Evolutionary conservation across 2,888 invertebrate genomes (phyloP).

Genomic region (Eristalis intricaria): DNA sequence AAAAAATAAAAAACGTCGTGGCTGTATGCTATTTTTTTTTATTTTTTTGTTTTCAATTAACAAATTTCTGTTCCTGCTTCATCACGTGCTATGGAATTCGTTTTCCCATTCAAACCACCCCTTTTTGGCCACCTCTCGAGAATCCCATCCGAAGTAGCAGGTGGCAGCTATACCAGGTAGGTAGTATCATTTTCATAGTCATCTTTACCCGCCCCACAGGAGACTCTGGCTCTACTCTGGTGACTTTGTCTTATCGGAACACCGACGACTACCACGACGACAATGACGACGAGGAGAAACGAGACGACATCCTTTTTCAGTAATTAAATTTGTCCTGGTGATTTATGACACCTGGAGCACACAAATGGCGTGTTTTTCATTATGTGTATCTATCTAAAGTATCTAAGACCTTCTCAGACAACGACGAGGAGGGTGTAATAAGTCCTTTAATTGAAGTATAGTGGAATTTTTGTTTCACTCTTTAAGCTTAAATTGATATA

Average conservation of each 20-base stretch:
- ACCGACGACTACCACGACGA: background rate
- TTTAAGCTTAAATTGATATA: conserved; percentile 24
- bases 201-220: conserved; percentile 44
- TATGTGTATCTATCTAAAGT: conserved; percentile 64
- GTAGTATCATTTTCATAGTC: conserved; percentile 55
- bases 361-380: conserved; percentile 73
- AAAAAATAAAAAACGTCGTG: no score
- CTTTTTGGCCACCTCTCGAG: background rate
- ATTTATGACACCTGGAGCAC: conserved; percentile 74
- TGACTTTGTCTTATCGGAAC: conserved; percentile 52
- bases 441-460: conserved; percentile 70
- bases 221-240: conserved; percentile 7
- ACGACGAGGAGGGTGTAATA: conserved; percentile 54
- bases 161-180: no score
- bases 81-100: conserved; percentile 53
- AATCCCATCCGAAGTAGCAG: conserved; percentile 33
- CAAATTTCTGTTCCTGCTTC: conserved; percentile 33
- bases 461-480: conserved; percentile 41
- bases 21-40: conserved; percentile 3
- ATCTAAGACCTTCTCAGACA: conserved; percentile 38
- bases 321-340: conserved; percentile 76
- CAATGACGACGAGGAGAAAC: conserved; percentile 28
- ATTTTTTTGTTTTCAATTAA: background rate
- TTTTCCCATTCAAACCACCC: conserved; percentile 19
- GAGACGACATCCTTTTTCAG: conserved; percentile 72